Base-by-base conservation (phyloP, 1,140 invertebrate genomes). In the Monochamus saltuarius region DNA sequence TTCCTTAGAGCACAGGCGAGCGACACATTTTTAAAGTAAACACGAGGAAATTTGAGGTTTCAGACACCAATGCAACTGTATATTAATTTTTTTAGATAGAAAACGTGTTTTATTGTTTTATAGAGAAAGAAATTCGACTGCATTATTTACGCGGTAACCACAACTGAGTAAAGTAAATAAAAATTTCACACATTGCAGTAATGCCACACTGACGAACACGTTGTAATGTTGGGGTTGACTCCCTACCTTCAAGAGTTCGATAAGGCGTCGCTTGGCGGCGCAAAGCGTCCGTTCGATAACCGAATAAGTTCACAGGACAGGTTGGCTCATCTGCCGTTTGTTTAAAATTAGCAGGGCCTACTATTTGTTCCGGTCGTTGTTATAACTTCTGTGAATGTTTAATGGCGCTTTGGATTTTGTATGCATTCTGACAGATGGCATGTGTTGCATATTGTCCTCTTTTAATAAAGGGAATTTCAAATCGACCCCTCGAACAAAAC, bases 161-260 rank as follows among this genome's bases (percentile, higher is more conserved):
- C 22, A 29, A 29, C 22, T 29, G 22, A 29, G 6, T 29, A 29
- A 22, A 29, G 49, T 42, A 62, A 53, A 56, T 59, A 53, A 52
- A 39, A 52, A 51, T 39, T 19, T 47, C 49, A 51, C 43, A 56
- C 54, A 57, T 59, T 54, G 56, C 66, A 63, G 55, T 58, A 60
- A 50, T 67, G 43, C 64, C 64, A 70, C 62, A 61, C 63, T 67
- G 64, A 64, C 61, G 52, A 72, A 64, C 68, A 72, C 67, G 72
- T 73, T 75, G 70, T 66, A 60, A 68, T 72, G 67, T 73, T 68
- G 63, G 71, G 74, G 74, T 74, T 64, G 69, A 73, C 70, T 75
- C 73, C 74, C 74, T 71, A 71, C 62, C 59, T 62, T 61, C 60
- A 50, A 43, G 55, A 50, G 62, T 71, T 68, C 45, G 51, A 51